These are phyloP conservation scores for Botia almorhae DNA, from an alignment of 2,797 vertebrate species.

Conservation along the genomic window DNA sequence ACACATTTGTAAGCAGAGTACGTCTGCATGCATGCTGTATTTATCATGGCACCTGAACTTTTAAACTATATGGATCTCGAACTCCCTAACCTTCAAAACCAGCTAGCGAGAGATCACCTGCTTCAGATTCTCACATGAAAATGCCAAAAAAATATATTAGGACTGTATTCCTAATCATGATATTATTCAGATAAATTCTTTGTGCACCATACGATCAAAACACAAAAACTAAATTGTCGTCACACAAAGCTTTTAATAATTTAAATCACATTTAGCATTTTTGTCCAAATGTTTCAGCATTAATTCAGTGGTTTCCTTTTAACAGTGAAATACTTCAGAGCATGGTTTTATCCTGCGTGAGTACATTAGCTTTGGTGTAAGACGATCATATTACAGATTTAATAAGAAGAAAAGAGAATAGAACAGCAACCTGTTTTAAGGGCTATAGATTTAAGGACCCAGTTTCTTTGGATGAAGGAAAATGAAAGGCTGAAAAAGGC, in stretches of 20 bases:
- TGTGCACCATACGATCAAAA: too few relatives aligned
- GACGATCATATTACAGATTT: neutral
- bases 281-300: too few relatives aligned
- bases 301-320: neutral
- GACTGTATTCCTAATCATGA: neutral
- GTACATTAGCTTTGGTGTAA: neutral
- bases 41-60: neutral
- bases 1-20: neutral
- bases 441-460: neutral
- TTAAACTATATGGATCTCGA: neutral
- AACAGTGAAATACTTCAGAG: neutral
- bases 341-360: neutral
- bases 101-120: too few relatives aligned
- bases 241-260: too few relatives aligned
- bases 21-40: neutral
- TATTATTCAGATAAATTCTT: too few relatives aligned
- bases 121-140: neutral
- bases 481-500: too few relatives aligned
- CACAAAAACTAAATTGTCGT: too few relatives aligned
- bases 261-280: too few relatives aligned
- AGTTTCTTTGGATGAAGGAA: neutral
- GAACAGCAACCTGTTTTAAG: neutral
- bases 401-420: neutral
- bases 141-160: neutral
- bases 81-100: neutral